phyloP scores from a whole-genome alignment of 2,113 vertebrate genomes.

The Lophochroa leadbeateri region DNA sequence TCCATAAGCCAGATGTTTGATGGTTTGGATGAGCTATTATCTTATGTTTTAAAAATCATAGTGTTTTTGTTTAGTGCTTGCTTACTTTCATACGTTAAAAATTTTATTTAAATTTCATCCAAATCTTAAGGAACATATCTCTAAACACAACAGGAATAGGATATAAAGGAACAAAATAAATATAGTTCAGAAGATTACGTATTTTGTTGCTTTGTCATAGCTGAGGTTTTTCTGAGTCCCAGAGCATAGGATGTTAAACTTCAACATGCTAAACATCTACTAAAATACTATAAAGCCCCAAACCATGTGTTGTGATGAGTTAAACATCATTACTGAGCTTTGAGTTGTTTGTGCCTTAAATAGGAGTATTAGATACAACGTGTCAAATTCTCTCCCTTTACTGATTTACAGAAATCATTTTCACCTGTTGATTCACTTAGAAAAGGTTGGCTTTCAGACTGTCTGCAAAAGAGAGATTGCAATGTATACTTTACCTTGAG shows the following conservation, averaged over 20 bases:
- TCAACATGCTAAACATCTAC: neutral
- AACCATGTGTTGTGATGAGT: neutral
- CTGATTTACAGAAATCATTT: constrained; percentile 20
- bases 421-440: constrained; percentile 13
- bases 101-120: neutral
- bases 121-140: neutral
- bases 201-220: neutral
- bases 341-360: neutral
- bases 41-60: neutral
- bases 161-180: neutral
- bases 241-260: neutral
- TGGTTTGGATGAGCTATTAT: neutral
- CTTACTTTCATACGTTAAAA: neutral
- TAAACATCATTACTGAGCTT: neutral
- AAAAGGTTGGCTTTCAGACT: neutral
- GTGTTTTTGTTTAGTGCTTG: neutral
- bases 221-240: neutral
- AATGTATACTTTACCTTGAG: constrained; percentile 73
- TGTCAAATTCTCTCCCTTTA: neutral
- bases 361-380: neutral
- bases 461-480: constrained; percentile 50
- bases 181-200: neutral
- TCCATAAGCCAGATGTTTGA: neutral
- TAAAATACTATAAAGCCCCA: neutral
- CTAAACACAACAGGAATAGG: neutral